Evolutionary conservation across 2,888 invertebrate genomes (phyloP), one percentile per base, ranked within the genome.

Genomic region (Cerceris rybyensis): DNA sequence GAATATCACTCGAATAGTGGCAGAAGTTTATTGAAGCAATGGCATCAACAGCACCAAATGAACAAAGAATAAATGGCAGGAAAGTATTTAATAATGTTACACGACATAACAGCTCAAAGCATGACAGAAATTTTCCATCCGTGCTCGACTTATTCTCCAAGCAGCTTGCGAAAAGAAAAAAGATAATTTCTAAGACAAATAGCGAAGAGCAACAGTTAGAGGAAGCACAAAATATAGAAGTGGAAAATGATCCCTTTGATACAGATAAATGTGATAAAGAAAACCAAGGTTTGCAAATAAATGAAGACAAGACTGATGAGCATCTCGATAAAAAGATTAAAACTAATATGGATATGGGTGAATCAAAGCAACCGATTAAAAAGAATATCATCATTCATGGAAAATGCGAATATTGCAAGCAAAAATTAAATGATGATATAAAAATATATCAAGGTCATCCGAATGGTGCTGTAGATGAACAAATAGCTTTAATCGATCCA

Each of bases 391-490:
- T 52, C 7, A n/a, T 71, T 0, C 68, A 75, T 11, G 64, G 84
- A 5, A 92, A 92, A 70, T 94, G 94, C 86, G 87, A 92, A 28
- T 92, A 93, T 60, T 94, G 94, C 86, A 89, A 91, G 9, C 94
- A 94, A 86, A 89, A 92, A 58, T 87, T 94, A 70, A 93, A 93
- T 63, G 90, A 93, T 17, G 93, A 94, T 74, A 88, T 94, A 13
- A 89, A 88, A 49, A 74, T 95, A 55, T 97, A 95, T 90, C 94
- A 95, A 87, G 97, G 97, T n/a, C 96, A 96, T 91, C 96, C 96
- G 58, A 95, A 95, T 86, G 93, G 95, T 91, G 95, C 97, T 64
- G 94, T 95, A 63, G 96, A 97, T 89, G 97, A 97, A 92, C 96
- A 94, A 90, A 93, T 96, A 78, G 96, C 96, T 17, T 93, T 97